Conservation (phyloP, 2,888 invertebrate species). For the Loripinus fragilis region DNA sequence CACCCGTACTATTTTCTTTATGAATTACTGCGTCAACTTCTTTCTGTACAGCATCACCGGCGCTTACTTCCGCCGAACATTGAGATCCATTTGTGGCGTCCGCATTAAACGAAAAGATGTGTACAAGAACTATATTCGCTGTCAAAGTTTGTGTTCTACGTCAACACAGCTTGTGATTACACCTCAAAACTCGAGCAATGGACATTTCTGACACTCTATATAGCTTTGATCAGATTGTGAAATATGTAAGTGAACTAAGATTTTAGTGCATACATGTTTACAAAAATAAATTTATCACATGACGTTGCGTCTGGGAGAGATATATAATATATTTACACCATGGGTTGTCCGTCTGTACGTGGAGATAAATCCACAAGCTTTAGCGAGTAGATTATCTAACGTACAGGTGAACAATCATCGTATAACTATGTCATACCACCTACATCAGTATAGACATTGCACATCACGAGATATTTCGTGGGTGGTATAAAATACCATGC, state of each 20-base stretch:
- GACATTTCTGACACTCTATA: no score
- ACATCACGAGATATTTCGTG: no score
- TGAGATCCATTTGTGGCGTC: slow-evolving; percentile 31
- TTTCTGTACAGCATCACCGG: slow-evolving; percentile 79
- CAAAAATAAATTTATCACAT: no score
- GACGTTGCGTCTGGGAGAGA: slow-evolving; percentile 46
- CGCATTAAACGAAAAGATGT: background rate
- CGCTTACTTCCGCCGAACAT: slow-evolving; percentile 74
- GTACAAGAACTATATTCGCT: slow-evolving; percentile 24
- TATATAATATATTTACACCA: slow-evolving; percentile 58
- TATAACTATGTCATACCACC: no score
- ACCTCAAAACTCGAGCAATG: background rate
- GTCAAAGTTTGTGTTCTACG: slow-evolving; percentile 17
- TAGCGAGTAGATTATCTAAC: slow-evolving; percentile 80
- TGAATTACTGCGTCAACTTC: slow-evolving; percentile 80
- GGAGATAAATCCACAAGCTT: slow-evolving; percentile 76
- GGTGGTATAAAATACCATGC: no score
- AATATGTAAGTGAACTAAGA: no score
- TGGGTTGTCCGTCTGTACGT: slow-evolving; percentile 64
- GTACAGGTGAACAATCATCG: no score
- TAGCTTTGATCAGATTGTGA: no score
- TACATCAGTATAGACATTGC: no score
- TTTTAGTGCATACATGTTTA: no score
- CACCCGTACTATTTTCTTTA: slow-evolving; percentile 73
- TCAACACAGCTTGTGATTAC: slow-evolving; percentile 6